Evolutionary conservation across 2,113 vertebrate genomes (phyloP).

Genomic region (Peromyscus californicus): DNA sequence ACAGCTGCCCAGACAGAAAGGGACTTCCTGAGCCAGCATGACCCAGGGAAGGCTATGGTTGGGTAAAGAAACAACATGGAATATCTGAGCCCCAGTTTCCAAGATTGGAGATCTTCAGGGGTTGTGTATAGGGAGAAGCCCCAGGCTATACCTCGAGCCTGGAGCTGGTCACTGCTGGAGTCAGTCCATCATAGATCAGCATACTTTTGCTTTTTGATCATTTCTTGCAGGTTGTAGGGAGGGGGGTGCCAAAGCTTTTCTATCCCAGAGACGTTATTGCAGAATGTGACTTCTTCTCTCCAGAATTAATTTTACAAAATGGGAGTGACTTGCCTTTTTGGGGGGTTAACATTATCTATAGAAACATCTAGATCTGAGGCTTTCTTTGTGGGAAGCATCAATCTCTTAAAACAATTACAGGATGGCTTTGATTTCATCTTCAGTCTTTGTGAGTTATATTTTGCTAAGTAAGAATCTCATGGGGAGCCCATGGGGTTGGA

Average conservation of each 20-base stretch:
- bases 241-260: background rate
- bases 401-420: constrained; percentile 5
- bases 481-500: background rate
- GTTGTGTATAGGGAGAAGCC: background rate
- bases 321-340: background rate
- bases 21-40: too few species aligned
- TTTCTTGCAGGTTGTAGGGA: background rate
- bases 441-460: background rate
- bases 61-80: background rate
- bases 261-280: background rate
- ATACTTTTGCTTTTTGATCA: background rate
- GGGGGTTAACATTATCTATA: background rate
- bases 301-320: background rate
- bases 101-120: background rate
- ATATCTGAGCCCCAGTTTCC: background rate
- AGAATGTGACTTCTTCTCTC: background rate
- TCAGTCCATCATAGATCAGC: background rate
- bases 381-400: background rate
- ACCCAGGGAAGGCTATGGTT: background rate
- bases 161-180: background rate
- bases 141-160: background rate
- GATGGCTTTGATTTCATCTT: background rate
- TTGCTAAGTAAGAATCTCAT: background rate
- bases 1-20: background rate
- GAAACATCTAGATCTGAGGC: background rate